Evolutionary conservation across 1,140 invertebrate species (phyloP).

Genomic region (Heterodera schachtii): DNA sequence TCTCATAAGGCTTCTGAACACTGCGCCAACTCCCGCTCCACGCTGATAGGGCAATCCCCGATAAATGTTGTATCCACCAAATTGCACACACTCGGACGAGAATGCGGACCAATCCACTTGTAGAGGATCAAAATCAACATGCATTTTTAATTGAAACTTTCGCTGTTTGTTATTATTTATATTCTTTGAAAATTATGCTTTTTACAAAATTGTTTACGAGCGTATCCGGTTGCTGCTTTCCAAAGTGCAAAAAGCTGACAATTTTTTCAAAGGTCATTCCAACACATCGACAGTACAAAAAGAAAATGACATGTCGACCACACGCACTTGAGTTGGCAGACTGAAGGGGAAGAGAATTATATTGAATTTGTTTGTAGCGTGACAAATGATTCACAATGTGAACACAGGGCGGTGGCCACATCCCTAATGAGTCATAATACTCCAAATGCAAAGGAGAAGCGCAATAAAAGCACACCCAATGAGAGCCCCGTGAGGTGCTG

Average conservation of each 20-base stretch:
- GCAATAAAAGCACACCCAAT: neutral
- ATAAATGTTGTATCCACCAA: constrained; percentile 4
- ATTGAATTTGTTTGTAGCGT: neutral
- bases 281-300: neutral
- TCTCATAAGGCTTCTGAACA: neutral
- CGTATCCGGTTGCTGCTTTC: too few species aligned
- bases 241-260: neutral
- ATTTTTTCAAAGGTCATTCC: constrained; percentile 7
- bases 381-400: constrained; percentile 5
- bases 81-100: neutral
- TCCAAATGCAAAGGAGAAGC: neutral
- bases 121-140: constrained; percentile 21
- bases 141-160: neutral
- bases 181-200: neutral
- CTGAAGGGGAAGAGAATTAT: neutral
- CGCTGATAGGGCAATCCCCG: neutral
- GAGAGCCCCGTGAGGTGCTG: neutral
- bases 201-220: too few species aligned
- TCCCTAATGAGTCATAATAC: constrained; percentile 8
- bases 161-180: constrained; percentile 12
- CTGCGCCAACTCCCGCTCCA: neutral
- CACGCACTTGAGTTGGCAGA: neutral
- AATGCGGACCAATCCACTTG: constrained; percentile 7
- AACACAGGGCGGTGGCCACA: neutral
- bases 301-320: neutral